These are phyloP conservation scores for Drepana arcuata DNA, from an alignment of 1,140 invertebrate species.

Conservation along the genomic window DNA sequence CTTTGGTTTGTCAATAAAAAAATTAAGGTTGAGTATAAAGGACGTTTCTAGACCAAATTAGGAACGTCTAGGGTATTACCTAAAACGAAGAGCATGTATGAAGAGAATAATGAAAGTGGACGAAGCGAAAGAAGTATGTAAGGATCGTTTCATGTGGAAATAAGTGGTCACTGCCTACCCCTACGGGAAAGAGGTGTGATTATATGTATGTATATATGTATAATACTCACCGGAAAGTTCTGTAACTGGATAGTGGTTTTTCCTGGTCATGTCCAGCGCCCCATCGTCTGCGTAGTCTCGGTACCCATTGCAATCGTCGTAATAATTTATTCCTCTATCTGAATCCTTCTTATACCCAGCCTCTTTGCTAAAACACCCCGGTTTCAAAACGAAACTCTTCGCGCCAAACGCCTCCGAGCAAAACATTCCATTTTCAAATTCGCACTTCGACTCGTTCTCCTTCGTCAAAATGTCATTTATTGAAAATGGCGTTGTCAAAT, in stretches of 20 bases:
- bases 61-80: no score
- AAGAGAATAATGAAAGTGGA: no score
- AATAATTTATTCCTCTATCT: constrained; percentile 51
- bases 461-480: constrained; percentile 83
- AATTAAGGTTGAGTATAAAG: no score
- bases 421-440: constrained; percentile 57
- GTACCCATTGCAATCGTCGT: constrained; percentile 49
- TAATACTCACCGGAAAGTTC: constrained; percentile 49
- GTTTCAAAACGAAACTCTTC: constrained; percentile 40
- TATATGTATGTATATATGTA: no score
- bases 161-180: no score
- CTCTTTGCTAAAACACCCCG: constrained; percentile 30
- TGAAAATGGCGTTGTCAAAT: constrained; percentile 78
- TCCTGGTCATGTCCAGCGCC: constrained; percentile 57
- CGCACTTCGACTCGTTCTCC: constrained; percentile 51
- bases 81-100: no score
- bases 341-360: constrained; percentile 38
- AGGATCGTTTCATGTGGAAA: no score
- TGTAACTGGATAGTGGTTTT: constrained; percentile 53
- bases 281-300: constrained; percentile 49
- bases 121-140: no score
- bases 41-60: no score
- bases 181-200: no score
- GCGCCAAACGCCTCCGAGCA: constrained; percentile 35
- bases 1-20: no score